phyloP scores from a whole-genome alignment of 2,113 vertebrate species.

The Erpornis zantholeuca region DNA sequence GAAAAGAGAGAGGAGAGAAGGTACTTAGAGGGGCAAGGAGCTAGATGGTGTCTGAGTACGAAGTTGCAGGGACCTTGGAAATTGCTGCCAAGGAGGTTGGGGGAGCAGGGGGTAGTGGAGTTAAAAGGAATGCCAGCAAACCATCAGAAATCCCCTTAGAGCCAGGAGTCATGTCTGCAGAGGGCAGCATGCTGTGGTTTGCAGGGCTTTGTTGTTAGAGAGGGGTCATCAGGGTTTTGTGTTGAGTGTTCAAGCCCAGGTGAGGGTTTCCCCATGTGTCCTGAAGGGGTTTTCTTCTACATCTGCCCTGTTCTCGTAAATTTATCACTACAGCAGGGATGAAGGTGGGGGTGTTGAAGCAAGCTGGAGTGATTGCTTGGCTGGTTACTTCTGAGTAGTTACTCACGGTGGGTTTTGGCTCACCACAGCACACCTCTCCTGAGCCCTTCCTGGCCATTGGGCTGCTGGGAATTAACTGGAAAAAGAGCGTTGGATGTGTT shows the following conservation, averaged over 20 bases:
- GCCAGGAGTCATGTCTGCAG: not conserved
- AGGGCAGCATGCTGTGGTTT: not conserved
- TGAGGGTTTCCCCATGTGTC: not conserved
- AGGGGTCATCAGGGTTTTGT: not conserved
- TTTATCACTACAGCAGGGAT: not conserved
- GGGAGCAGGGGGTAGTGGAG: not conserved
- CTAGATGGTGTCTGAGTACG: not conserved
- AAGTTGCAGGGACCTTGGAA: not conserved
- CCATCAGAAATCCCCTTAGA: not conserved
- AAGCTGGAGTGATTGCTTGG: not conserved
- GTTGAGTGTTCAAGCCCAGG: fast-evolving
- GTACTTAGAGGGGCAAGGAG: not conserved
- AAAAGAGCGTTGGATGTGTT: not conserved
- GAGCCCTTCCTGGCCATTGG: not conserved
- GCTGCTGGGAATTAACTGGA: not conserved
- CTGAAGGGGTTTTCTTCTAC: not conserved
- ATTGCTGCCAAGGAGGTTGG: not conserved
- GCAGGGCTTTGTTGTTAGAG: not conserved
- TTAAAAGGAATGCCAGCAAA: not conserved
- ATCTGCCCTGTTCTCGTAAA: not conserved
- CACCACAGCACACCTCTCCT: not conserved
- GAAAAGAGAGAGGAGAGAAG: not conserved
- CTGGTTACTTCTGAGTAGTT: not conserved
- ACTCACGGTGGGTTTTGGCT: not conserved
- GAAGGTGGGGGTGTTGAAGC: not conserved